Evolutionary conservation across 1,140 invertebrate species (phyloP), one percentile per base, ranked within the genome.

Genomic region (Zaprionus vittiger): DNA sequence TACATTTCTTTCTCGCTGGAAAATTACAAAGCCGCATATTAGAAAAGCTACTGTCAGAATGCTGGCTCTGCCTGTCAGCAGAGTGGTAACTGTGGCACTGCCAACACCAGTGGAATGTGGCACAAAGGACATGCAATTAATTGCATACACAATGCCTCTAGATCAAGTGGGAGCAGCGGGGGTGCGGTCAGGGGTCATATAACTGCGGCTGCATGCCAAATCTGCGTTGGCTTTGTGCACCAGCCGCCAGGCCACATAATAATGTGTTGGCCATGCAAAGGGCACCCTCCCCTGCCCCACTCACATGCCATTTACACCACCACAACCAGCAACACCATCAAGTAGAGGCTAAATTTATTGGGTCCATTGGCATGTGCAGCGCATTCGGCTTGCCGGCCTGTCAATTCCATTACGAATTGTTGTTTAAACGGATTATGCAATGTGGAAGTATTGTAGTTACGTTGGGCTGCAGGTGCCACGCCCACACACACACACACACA

Each of bases 381-480:
- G 70, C 44, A 38, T 38, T 74, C 49, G 17, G 63, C 20, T 44
- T 70, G 55, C 38, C 55, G 26, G 65, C 72, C 75, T 75, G 64
- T 79, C 82, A 71, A 73, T 78, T 77, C 67, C 75, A 81, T 49
- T 72, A 57, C 77, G 70, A 73, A 77, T 86, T 78, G 77, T 83
- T 87, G 80, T 83, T 75, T 83, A 86, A 87, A 75, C 70, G 64
- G 83, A 87, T 87, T 86, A 87, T 68, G 73, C 55, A 67, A 67
- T 31, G 64, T 34, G 54, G 14, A 22, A 31, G 59, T 41, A 70
- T 70, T 70, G 49, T 57, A 26, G 5, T 34, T 49, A 20, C 41
- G 26, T 12, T 56, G 12, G 24, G 41, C 12, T 49, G 24, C 65
- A 64, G 47, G 63, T 79, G 77, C 28, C 71, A 73, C 44, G 31